Evolutionary conservation across 2,888 invertebrate species (phyloP).

Genomic region (Falcaria lacertinaria): DNA sequence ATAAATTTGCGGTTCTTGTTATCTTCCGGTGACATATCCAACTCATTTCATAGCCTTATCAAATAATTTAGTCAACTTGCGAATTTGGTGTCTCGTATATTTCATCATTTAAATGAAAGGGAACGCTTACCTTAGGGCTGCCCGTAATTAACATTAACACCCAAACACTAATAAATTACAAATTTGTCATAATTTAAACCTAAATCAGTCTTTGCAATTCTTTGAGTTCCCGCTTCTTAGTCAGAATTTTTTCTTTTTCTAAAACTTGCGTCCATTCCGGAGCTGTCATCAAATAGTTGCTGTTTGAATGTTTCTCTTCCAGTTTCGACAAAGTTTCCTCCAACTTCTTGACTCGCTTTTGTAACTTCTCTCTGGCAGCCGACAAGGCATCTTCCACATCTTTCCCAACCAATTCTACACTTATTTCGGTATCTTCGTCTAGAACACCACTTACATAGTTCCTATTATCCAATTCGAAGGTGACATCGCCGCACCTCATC

Average conservation of each 20-base stretch:
- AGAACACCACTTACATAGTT: constrained; percentile 43
- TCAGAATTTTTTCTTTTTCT: constrained; percentile 46
- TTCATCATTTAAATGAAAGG: too few species aligned
- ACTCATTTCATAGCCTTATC: too few species aligned
- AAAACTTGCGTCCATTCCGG: constrained; percentile 36
- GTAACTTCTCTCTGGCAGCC: constrained; percentile 43
- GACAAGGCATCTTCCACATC: constrained; percentile 38
- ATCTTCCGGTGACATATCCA: too few species aligned
- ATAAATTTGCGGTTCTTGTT: too few species aligned
- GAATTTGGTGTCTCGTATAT: too few species aligned
- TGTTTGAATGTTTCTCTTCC: constrained; percentile 43
- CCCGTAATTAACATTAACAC: too few species aligned
- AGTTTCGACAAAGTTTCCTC: constrained; percentile 45
- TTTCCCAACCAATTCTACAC: constrained; percentile 46
- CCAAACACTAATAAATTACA: too few species aligned
- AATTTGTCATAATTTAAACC: constrained; percentile 13
- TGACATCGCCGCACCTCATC: constrained; percentile 37
- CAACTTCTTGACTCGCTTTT: constrained; percentile 47
- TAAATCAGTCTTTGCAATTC: constrained; percentile 53
- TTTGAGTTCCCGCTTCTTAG: constrained; percentile 50
- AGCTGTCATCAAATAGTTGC: constrained; percentile 33
- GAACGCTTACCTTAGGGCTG: too few species aligned
- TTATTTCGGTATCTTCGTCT: constrained; percentile 47
- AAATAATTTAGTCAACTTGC: too few species aligned
- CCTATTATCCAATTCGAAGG: constrained; percentile 28